Evolutionary conservation across 2,113 vertebrate genomes (phyloP).

Genomic region (Mesocricetus auratus): DNA sequence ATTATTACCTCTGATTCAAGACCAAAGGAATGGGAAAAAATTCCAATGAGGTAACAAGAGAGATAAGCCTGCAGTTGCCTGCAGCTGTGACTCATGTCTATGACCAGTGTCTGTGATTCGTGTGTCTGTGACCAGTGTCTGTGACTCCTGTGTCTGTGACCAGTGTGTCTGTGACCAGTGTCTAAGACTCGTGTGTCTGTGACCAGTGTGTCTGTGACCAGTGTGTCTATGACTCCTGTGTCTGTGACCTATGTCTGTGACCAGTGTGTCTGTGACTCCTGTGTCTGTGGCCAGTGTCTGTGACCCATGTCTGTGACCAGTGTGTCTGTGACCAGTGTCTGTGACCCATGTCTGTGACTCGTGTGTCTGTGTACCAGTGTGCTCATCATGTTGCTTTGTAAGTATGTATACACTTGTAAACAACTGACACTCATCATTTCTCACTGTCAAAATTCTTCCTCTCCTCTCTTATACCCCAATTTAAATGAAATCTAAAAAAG

Average conservation of each 20-base stretch:
- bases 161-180: too few species aligned
- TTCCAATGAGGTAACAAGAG: background rate
- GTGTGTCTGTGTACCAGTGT: background rate
- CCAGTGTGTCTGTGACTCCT: background rate
- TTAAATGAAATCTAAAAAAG: slow-evolving; percentile 24
- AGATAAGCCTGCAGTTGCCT: background rate
- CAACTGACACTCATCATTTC: background rate
- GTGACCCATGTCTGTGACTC: too few species aligned
- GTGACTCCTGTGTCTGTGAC: background rate
- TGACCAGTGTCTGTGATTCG: background rate
- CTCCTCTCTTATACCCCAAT: background rate
- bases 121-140: background rate
- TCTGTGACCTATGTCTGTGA: background rate
- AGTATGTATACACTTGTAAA: background rate
- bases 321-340: too few species aligned
- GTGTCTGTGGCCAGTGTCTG: too few species aligned
- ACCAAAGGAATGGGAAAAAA: slow-evolving; percentile 49
- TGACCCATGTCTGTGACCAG: background rate
- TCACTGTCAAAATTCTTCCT: background rate
- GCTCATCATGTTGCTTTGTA: too few species aligned
- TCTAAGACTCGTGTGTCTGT: too few species aligned
- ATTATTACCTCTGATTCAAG: slow-evolving; percentile 19
- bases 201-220: background rate
- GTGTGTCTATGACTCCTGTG: too few species aligned
- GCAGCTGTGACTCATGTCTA: background rate